These are phyloP conservation scores for Propithecus perrieri DNA, from an alignment of 2,797 vertebrate species.

Conservation along the genomic window DNA sequence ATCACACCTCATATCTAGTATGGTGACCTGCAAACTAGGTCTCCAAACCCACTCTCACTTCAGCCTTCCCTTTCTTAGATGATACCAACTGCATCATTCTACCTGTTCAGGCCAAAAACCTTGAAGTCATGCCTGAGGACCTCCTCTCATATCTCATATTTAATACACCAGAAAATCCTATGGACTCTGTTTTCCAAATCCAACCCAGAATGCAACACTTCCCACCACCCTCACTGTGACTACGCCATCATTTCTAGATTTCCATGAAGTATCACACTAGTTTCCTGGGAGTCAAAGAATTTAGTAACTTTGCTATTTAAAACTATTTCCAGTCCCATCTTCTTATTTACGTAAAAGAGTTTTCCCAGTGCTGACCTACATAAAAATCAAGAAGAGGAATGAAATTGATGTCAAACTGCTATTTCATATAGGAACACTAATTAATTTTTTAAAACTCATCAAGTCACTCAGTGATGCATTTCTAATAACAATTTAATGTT, in stretches of 20 bases:
- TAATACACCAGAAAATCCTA: background rate
- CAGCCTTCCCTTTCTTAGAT: background rate
- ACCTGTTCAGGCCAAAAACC: background rate
- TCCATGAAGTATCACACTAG: background rate
- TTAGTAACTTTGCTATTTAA: background rate
- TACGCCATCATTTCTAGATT: background rate
- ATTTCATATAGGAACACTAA: background rate
- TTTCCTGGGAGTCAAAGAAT: background rate
- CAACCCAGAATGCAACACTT: background rate
- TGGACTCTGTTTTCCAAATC: background rate
- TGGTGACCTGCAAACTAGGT: background rate
- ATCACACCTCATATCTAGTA: background rate
- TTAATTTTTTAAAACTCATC: background rate
- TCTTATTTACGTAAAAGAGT: background rate
- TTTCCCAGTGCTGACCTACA: background rate
- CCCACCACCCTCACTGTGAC: too few species aligned
- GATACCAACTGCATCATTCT: background rate
- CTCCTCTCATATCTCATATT: background rate
- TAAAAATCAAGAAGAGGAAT: background rate
- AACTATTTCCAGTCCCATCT: background rate
- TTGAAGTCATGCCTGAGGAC: background rate
- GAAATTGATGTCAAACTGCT: background rate
- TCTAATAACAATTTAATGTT: slow-evolving; percentile 1
- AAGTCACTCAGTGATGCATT: background rate
- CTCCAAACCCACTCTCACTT: background rate